Evolutionary conservation across 2,888 invertebrate genomes (phyloP), one percentile per base, ranked within the genome.

Genomic region (Pemphredon lugubris): DNA sequence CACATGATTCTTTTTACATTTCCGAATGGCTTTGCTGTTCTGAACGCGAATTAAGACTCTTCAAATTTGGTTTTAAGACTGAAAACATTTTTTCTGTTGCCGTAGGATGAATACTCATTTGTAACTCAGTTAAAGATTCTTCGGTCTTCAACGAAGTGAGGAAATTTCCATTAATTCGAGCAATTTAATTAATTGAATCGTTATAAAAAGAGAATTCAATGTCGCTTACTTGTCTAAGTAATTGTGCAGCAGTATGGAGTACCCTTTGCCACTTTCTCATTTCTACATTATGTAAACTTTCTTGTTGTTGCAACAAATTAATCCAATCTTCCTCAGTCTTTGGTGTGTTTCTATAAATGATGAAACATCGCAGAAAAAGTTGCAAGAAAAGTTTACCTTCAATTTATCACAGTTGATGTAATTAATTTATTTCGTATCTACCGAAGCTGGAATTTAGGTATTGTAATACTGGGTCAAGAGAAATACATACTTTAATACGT

Each of bases 271-370:
- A 97, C 85, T 94, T 95, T 73, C 93, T 93, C 89, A 97, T 92
- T 91, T 97, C 96, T 26, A 93, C 92, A 68, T 95, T 93, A 90
- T 97, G 96, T 45, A 96, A 91, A 61, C 92, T 92, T 89, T 96
- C 94, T 91, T 97, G 97, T 77, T 95, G 93, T 86, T 95, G 95
- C 81, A 97, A 90, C 74, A 96, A 90, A 77, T 93, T 92, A 65
- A 95, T 92, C 97, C 97, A 97, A 87, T 96, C 95, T 84, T 96
- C 94, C 87, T 94, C 94, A 81, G 93, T 93, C 84, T 93, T 93
- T 23, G 96, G 95, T 63, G 94, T 92, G 86, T 93, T 92, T 84
- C 94, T 20, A n/a, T n/a, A 32, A 21, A 23, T 21, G 30, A 18
- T n/a, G n/a, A n/a, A n/a, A n/a, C n/a, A 44, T 45, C 59, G 14